Percentiles rank a stretch among this genome's conserved stretches.
These are phyloP conservation scores for Micropoecilia bifurca DNA, from an alignment of 2,797 vertebrate species.

Conservation along the genomic window DNA sequence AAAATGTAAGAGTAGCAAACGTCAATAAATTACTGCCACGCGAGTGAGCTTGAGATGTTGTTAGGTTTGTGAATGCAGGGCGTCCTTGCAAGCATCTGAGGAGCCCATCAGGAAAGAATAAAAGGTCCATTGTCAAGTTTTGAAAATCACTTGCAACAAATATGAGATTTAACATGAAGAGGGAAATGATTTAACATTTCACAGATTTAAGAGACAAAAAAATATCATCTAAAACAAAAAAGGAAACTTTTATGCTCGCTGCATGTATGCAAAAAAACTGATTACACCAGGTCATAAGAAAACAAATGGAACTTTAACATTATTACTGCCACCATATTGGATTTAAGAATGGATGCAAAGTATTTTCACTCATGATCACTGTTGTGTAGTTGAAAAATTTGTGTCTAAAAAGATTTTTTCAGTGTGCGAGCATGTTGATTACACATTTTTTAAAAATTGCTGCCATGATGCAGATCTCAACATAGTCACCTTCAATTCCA, in stretches of 20 bases:
- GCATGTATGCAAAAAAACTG: too few species aligned
- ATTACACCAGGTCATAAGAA: too few species aligned
- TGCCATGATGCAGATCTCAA: too few species aligned
- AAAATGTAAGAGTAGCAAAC: slow-evolving; percentile 19
- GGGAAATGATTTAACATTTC: not conserved
- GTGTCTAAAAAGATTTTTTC: too few species aligned
- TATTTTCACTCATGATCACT: too few species aligned
- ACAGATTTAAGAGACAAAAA: not conserved
- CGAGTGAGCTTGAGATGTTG: slow-evolving; percentile 7
- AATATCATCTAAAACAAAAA: not conserved
- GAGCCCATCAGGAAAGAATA: slow-evolving; percentile 38
- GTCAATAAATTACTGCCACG: not conserved
- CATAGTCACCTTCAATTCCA: too few species aligned
- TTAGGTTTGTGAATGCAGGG: slow-evolving; percentile 12
- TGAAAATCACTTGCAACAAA: slow-evolving; percentile 48
- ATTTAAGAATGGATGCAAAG: too few species aligned
- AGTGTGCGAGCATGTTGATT: too few species aligned
- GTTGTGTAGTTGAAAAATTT: too few species aligned
- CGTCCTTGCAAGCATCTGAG: slow-evolving; percentile 45
- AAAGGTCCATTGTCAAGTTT: slow-evolving; percentile 46
- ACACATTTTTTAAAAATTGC: too few species aligned
- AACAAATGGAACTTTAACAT: too few species aligned
- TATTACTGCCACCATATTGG: too few species aligned
- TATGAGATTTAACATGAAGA: slow-evolving; percentile 46
- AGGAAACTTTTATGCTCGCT: not conserved